phyloP scores from a whole-genome alignment of 2,113 vertebrate genomes.

The Pandion haliaetus region DNA sequence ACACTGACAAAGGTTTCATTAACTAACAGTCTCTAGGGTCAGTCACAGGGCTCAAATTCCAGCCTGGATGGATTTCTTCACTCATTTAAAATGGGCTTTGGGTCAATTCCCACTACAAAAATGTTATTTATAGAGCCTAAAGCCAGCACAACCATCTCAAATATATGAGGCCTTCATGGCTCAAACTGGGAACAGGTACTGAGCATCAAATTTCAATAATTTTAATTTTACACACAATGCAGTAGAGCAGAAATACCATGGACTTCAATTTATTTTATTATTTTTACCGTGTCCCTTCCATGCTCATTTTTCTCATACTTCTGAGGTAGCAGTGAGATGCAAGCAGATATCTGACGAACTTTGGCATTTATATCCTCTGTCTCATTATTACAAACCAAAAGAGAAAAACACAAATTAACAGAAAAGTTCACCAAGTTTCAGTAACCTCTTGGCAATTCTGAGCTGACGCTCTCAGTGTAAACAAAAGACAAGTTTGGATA shows the following conservation, averaged over 20 bases:
- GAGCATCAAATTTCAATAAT: neutral
- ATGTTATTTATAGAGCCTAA: neutral
- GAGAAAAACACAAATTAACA: neutral
- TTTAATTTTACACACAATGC: neutral
- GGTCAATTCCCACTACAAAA: constrained; percentile 16
- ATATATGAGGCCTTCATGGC: neutral
- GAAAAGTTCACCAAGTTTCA: neutral
- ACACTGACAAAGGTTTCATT: constrained; percentile 9
- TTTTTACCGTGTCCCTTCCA: neutral
- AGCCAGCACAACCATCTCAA: neutral
- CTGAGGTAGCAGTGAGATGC: neutral
- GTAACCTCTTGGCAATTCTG: neutral
- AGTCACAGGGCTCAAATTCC: neutral
- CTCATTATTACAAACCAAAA: neutral
- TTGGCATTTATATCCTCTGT: neutral
- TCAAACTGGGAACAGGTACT: neutral
- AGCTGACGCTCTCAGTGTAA: neutral
- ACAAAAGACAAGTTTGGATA: neutral
- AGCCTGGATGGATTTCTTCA: neutral
- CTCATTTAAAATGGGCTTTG: constrained; percentile 5
- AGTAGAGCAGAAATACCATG: neutral
- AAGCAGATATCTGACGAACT: neutral
- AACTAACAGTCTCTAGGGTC: neutral
- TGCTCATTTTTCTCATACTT: neutral
- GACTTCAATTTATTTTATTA: neutral